Evolutionary conservation across 2,888 invertebrate species (phyloP).

Genomic region (Pammene aurita): DNA sequence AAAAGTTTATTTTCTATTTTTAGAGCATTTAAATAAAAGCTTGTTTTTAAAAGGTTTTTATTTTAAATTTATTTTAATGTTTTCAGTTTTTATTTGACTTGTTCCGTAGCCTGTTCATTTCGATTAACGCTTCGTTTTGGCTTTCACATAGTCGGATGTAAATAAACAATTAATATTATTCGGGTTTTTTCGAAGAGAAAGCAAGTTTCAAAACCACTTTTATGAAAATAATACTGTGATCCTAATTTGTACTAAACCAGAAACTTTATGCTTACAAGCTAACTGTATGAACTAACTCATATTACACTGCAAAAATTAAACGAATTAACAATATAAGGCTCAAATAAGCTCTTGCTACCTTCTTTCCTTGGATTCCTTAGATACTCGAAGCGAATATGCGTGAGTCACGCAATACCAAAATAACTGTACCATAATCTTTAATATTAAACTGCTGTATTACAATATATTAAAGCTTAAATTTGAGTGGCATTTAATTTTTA

Average conservation of each 20-base stretch:
- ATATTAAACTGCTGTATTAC: neutral
- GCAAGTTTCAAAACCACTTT: too few species aligned
- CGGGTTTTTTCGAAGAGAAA: too few species aligned
- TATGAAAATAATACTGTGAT: neutral
- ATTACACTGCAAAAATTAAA: neutral
- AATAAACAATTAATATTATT: too few species aligned
- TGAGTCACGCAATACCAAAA: constrained; percentile 36
- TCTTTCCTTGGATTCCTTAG: neutral
- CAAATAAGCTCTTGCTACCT: neutral
- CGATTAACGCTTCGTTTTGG: too few species aligned
- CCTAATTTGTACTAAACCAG: constrained; percentile 21
- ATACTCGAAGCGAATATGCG: constrained; percentile 25
- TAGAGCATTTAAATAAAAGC: too few species aligned
- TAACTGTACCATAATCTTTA: neutral
- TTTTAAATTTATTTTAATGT: too few species aligned
- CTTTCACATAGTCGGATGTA: too few species aligned
- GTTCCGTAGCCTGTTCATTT: too few species aligned
- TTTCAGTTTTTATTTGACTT: too few species aligned
- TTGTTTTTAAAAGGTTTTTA: too few species aligned
- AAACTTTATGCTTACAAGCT: constrained; percentile 35
- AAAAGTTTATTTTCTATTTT: too few species aligned
- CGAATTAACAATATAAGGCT: neutral
- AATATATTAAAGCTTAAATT: neutral
- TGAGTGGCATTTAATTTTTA: neutral
- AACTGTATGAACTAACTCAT: constrained; percentile 9